Base-by-base conservation (phyloP, 2,113 vertebrate genomes). In the Phainopepla nitens region DNA sequence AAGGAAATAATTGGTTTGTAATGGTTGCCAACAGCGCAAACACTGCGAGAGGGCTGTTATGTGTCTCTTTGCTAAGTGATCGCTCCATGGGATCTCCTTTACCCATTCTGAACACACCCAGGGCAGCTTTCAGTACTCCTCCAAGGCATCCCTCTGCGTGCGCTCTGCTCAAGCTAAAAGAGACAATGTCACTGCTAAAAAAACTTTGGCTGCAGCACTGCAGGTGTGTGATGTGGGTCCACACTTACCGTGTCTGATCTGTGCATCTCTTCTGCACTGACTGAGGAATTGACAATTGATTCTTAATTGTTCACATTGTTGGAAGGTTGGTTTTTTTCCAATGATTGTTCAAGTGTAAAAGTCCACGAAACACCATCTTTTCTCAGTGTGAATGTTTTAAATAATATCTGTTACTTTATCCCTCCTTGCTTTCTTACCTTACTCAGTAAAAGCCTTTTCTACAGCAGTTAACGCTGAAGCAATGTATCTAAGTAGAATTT, bases 101-200 rank as follows among this genome's bases (percentile, higher is more conserved):
- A 21, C 33, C 0, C 0, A 17, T n/a, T 39, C 11, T 27, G 64
- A 72, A 24, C 36, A 18, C 17, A 28, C 9, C 17, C 0, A 0
- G 44, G 50, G 68, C 45, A 73, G 29, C 36, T 77, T 23, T 0
- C 49, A 64, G 0, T 13, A 3, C 41, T 68, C n/a, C 27, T 44
- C 41, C 21, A 2, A 31, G 54, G 25, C n/a, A 25, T 6, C 15
- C 16, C 28, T 69, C 36, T 54, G 41, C 0, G 0, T 13, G 22
- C 56, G 53, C 62, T 61, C 41, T 0, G 2, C 36, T 65, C 60
- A 33, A 45, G 29, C 15, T 58, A 6, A 23, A 36, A 62, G 56
- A 66, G 25, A n/a, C 17, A 28, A 3, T 4, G 5, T 5, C 8
- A 20, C 62, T 71, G 17, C 42, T 61, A 11, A 28, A 17, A 66